Evolutionary conservation across 92 coral and sea anemone species (phyloP), one percentile per base, ranked within the genome.

Genomic region (Anthopleura xanthogrammica): DNA sequence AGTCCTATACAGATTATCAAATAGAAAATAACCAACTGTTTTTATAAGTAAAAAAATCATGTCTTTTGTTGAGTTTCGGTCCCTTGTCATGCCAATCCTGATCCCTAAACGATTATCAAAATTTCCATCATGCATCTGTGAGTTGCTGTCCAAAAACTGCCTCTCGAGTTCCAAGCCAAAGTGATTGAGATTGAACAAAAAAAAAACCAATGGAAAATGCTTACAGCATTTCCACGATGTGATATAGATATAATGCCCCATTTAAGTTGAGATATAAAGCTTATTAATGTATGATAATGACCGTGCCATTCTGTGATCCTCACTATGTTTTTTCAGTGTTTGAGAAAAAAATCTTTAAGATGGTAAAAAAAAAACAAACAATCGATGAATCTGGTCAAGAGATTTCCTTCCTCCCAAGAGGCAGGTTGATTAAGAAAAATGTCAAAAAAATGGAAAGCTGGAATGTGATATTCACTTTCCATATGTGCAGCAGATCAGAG

Each of bases 1-100:
- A 85, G 82, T 19, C 65, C 36, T 48, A 54, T 54, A 54, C 58
- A 62, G 82, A 79, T 60, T n/a, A 79, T 79, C 70, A 58, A 60
- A 36, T 79, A 48, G 13, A 60, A 20, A 60, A 80, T 62, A 58
- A 68, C 48, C 70, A 77, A 52, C 83, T 68, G 83, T 85, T 85
- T 85, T 85, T 76, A 85, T 85, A 85, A 57, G n/a, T 11, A 12
- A 8, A 56, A 57, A 77, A 81, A 66, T 70, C 66, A 43, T 75
- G 70, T 73, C 48, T 52, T 70, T 81, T 70, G 77, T 81, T 81
- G 84, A 81, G 75, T 80, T 80, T 64, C 52, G 65, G 75, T 80
- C 66, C 52, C 60, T 66, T 29, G 42, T 41, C 72, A 16, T 80
- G 65, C 57, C 76, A 80, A 60, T 66, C 20, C n/a, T n/a, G 24